Base-by-base conservation (phyloP, 2,797 vertebrate genomes). In the Sebastes matsubarae region DNA sequence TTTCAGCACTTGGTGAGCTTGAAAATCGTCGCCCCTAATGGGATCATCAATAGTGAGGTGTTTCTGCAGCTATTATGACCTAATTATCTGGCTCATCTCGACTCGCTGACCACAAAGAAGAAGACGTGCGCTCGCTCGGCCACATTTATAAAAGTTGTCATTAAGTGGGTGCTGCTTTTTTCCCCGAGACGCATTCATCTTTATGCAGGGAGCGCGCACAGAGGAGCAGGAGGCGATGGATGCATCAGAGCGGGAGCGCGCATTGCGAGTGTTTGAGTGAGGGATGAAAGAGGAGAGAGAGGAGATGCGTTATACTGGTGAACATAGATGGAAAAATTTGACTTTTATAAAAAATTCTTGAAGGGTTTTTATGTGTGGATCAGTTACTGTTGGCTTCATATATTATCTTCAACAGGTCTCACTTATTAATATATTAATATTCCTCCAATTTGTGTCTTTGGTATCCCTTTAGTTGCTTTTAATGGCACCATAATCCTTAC, bases 41-140 rank as follows among this genome's bases (percentile, higher is more conserved):
- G 89, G 92, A 84, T 95, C 94, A 95, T 96, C 94, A 93, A 92
- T 95, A 94, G 84, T 59, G 87, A 90, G 89, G 79, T 91, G 90
- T 92, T 94, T 94, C 92, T 85, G 68, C 81, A 74, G 93, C 94
- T 93, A 94, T 95, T 95, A 95, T 88, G 88, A 92, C 91, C 91
- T 93, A 94, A 95, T 96, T 94, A 95, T 94, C 90, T 89, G 90
- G 77, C 93, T 95, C 94, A 94, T 95, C 93, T 94, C 94, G 91
- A 95, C 88, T 93, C 87, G 91, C 92, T 95, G 94, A 91, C 94
- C 94, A 91, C 93, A 93, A 85, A 93, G 89, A 29, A 93, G 91
- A 29, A 93, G 91, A 94, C 92, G 88, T 84, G 87, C 86, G 86
- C 89, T 82, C 82, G 86, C 90, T 79, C 72, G 74, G 76, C 75